These are phyloP conservation scores for Spinus olivaceus DNA, from an alignment of 2,797 vertebrate genomes.

Conservation along the genomic window DNA sequence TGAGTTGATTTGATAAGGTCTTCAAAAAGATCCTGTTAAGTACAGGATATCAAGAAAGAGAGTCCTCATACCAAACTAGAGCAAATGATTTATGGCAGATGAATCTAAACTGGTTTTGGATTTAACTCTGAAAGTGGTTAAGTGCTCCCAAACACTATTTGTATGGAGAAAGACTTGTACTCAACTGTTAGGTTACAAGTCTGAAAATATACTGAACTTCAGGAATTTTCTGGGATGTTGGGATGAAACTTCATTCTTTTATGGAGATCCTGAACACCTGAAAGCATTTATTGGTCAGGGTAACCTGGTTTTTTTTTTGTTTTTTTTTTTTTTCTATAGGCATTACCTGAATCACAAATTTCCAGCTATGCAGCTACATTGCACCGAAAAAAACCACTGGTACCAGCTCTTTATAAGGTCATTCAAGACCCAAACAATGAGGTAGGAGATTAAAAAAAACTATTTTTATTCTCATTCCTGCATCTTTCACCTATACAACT, in stretches of 20 bases:
- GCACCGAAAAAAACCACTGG: conserved; percentile 90
- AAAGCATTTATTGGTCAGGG: neutral
- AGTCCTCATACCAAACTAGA: neutral
- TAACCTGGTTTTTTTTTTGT: neutral
- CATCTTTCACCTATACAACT: neutral
- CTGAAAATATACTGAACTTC: neutral
- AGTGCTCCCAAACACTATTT: neutral
- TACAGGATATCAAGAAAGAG: neutral
- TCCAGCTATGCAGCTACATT: conserved; percentile 91
- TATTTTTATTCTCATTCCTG: neutral
- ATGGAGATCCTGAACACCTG: neutral
- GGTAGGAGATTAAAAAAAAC: conserved; percentile 72
- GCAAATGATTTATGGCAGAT: neutral
- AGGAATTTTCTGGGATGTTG: neutral
- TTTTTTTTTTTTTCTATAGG: conserved; percentile 68
- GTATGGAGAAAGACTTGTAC: neutral
- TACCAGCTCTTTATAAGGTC: conserved; percentile 93
- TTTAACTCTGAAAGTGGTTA: neutral
- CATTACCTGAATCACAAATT: conserved; percentile 93
- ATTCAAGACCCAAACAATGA: conserved; percentile 95
- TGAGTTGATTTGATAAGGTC: neutral
- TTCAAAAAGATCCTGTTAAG: neutral
- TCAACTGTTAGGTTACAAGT: neutral
- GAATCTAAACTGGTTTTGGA: neutral
- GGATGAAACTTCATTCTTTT: neutral